A percentile compares a stretch with the other conserved stretches of the same genome.
phyloP scores from a whole-genome alignment of 2,113 vertebrate genomes.

The Corythaeola cristata region DNA sequence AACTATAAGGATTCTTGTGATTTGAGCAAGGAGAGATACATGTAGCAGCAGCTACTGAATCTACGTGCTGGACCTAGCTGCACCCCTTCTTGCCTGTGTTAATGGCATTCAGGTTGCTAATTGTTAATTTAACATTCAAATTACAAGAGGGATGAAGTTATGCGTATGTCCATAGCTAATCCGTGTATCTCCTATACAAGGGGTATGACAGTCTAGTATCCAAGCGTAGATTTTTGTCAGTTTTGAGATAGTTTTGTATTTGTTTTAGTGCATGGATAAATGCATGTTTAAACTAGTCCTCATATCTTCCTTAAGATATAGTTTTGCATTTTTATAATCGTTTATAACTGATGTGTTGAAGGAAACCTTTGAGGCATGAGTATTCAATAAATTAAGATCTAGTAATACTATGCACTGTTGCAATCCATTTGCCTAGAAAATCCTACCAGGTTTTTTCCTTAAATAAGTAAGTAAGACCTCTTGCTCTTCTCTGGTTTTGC shows the following conservation, averaged over 20 bases:
- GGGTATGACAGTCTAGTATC: background rate
- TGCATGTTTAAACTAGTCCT: background rate
- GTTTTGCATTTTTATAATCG: background rate
- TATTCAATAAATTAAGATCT: background rate
- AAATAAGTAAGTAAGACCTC: background rate
- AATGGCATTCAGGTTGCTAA: background rate
- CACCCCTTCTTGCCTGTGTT: background rate
- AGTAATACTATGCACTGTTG: background rate
- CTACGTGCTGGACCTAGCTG: rapidly evolving
- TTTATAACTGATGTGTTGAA: background rate
- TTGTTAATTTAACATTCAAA: background rate
- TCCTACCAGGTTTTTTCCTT: background rate
- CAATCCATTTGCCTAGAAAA: background rate
- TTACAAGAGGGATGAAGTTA: background rate
- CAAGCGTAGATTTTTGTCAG: background rate
- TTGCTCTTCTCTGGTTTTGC: background rate
- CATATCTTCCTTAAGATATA: background rate
- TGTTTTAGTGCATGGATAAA: background rate
- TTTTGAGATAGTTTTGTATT: background rate
- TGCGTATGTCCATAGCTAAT: background rate
- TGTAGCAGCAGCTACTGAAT: background rate
- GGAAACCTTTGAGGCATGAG: background rate
- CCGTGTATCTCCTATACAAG: background rate
- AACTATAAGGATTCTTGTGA: background rate
- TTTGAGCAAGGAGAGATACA: rapidly evolving